phyloP scores from a whole-genome alignment of 2,113 vertebrate species.

The Micronycteris hirsuta region DNA sequence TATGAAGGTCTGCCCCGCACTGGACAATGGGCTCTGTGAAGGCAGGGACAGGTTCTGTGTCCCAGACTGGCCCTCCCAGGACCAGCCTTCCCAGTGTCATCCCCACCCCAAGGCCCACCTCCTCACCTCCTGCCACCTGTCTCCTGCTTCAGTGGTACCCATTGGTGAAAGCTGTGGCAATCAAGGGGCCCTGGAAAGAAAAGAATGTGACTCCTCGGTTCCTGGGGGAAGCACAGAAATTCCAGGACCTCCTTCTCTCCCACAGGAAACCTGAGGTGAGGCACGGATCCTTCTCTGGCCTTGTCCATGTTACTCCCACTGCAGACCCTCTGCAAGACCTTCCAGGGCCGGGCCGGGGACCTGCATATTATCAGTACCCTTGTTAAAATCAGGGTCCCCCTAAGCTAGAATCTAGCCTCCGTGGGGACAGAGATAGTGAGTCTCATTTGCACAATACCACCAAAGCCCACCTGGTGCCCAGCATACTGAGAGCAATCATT shows the following conservation, averaged over 20 bases:
- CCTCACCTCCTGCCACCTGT: constrained; percentile 84
- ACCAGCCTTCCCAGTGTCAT: not conserved
- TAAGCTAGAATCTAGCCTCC: not conserved
- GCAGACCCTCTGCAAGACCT: not conserved
- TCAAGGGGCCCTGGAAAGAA: constrained; percentile 93
- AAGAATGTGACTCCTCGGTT: constrained; percentile 42
- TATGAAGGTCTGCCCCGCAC: not conserved
- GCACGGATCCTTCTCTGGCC: not conserved
- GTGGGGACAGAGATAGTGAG: not conserved
- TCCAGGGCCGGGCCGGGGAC: not conserved
- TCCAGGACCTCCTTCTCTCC: not conserved
- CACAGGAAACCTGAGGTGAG: not conserved
- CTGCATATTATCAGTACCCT: not conserved
- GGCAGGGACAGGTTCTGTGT: not conserved
- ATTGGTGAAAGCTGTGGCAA: constrained; percentile 99
- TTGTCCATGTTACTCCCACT: fast-evolving
- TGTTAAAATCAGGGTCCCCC: not conserved
- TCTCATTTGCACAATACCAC: not conserved
- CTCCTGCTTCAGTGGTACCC: constrained; percentile 96
- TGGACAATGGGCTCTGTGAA: not conserved
- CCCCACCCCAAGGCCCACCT: not conserved
- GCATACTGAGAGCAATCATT: fast-evolving
- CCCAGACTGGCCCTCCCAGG: not conserved
- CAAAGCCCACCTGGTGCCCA: not conserved
- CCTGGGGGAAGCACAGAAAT: not conserved